Percentiles rank a stretch among this genome's conserved stretches.
These are phyloP conservation scores for Machimus rusticus DNA, from an alignment of 2,888 invertebrate species.

Conservation along the genomic window DNA sequence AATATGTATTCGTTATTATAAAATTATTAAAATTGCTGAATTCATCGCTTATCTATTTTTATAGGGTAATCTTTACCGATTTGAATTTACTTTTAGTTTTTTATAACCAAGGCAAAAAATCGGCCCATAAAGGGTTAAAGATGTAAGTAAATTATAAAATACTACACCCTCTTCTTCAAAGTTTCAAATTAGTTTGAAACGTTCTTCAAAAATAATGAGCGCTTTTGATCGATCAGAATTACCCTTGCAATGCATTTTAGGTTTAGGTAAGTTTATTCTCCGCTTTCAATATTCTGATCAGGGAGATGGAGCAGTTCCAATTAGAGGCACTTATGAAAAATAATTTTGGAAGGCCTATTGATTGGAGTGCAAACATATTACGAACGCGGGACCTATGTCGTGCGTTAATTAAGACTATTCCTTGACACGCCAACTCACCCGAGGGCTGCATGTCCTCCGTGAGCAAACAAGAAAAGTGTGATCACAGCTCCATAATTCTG, in stretches of 20 bases:
- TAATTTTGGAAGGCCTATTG: background rate
- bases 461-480: slow-evolving; percentile 23
- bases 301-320: background rate
- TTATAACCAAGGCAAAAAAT: no score
- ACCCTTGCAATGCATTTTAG: background rate
- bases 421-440: background rate
- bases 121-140: no score
- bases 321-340: background rate
- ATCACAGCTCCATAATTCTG: background rate
- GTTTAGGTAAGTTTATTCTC: background rate
- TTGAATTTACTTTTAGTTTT: no score
- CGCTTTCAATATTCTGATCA: background rate
- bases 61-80: no score
- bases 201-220: background rate
- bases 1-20: no score
- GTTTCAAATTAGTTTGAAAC: background rate
- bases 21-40: no score
- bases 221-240: background rate
- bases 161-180: background rate
- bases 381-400: background rate
- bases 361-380: background rate
- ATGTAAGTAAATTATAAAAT: background rate
- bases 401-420: slow-evolving; percentile 2
- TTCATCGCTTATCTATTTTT: no score
- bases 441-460: background rate